These are phyloP conservation scores for Phaethon lepturus DNA, from an alignment of 2,113 vertebrate genomes.

Conservation along the genomic window DNA sequence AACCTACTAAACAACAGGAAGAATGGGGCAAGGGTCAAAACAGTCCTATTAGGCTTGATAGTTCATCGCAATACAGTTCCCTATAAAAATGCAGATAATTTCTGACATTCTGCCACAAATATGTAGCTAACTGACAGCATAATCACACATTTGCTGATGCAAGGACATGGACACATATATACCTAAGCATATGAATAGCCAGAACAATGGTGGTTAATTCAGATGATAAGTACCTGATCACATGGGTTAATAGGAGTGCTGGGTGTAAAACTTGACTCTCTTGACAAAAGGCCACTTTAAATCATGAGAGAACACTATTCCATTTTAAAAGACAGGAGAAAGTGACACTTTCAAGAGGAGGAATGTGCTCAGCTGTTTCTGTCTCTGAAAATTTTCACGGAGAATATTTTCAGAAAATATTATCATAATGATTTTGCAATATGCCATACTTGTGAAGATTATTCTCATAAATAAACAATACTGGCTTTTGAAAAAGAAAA, in stretches of 20 bases:
- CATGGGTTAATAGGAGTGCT: neutral
- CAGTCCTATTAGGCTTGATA: neutral
- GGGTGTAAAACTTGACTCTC: neutral
- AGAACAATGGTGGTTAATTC: neutral
- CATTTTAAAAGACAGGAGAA: neutral
- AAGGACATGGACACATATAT: neutral
- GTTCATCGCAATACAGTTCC: fast-evolving
- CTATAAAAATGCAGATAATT: neutral
- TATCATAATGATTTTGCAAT: neutral
- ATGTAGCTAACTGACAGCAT: neutral
- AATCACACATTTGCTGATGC: neutral
- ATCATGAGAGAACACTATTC: neutral
- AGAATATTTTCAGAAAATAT: neutral
- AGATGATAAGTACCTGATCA: neutral
- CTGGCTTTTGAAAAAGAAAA: neutral
- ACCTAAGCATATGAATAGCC: neutral
- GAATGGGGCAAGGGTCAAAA: neutral
- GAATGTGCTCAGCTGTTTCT: neutral
- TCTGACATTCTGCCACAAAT: neutral
- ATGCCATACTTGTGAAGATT: neutral
- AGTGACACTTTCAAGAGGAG: neutral
- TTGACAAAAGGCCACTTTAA: neutral
- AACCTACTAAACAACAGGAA: neutral
- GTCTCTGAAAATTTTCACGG: neutral
- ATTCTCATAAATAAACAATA: neutral